A percentile compares a stretch with the other conserved stretches of the same genome.
Evolutionary conservation across 2,888 invertebrate genomes (phyloP).

Genomic region (Aplocera efformata): DNA sequence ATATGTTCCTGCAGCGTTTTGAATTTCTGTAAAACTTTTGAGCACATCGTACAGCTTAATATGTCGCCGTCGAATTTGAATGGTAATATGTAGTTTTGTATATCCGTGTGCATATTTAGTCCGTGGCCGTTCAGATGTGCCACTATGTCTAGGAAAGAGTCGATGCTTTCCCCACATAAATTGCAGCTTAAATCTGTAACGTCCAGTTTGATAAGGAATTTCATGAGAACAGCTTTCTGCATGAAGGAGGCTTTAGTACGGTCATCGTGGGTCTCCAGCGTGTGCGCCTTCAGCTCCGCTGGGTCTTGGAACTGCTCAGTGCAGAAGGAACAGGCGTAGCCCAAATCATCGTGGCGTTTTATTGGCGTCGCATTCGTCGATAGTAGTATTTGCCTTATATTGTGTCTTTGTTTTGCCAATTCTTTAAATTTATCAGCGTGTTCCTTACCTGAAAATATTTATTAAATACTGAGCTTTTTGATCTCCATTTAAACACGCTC

Average conservation of each 20-base stretch:
- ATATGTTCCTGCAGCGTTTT: slow-evolving; percentile 21
- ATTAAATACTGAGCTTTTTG: slow-evolving; percentile 22
- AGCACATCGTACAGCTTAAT: slow-evolving; percentile 26
- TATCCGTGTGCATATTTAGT: slow-evolving; percentile 24
- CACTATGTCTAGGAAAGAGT: slow-evolving; percentile 18
- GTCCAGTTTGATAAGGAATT: slow-evolving; percentile 48
- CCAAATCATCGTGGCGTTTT: slow-evolving; percentile 38
- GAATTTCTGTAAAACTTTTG: slow-evolving; percentile 17
- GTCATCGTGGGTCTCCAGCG: slow-evolving; percentile 35
- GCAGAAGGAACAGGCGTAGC: slow-evolving; percentile 53
- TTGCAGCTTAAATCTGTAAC: slow-evolving; percentile 41
- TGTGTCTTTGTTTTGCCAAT: slow-evolving; percentile 40
- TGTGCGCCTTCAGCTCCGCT: slow-evolving; percentile 47
- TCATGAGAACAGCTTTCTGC: slow-evolving; percentile 30
- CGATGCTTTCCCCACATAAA: slow-evolving; percentile 21
- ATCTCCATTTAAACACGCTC: no score
- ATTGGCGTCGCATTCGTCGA: slow-evolving; percentile 56
- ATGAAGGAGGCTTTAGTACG: slow-evolving; percentile 31
- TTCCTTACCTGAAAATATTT: slow-evolving; percentile 8
- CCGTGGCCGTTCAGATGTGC: slow-evolving; percentile 30
- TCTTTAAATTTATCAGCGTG: slow-evolving; percentile 10
- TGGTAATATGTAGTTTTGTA: slow-evolving; percentile 35
- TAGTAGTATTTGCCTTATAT: slow-evolving; percentile 41
- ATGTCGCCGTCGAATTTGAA: slow-evolving; percentile 30
- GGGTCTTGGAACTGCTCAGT: slow-evolving; percentile 33